Base-by-base conservation (phyloP, 2,797 vertebrate species). In the Sciaenops ocellatus region DNA sequence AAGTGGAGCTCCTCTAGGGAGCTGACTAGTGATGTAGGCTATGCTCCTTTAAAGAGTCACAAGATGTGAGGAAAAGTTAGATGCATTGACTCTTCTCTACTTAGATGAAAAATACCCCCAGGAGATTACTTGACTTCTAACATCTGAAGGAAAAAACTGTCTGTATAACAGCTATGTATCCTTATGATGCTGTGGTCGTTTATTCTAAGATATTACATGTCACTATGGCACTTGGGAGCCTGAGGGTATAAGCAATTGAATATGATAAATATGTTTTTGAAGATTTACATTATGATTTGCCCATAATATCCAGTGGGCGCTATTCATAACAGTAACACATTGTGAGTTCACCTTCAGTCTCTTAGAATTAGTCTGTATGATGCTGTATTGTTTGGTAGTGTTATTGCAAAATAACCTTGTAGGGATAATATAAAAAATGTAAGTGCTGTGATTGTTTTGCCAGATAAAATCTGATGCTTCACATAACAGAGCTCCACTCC, bases 41-140 rank as follows among this genome's bases (percentile, higher is more conserved):
- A 50, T 67, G 65, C 41, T 90, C 85, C 69, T 87, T 79, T 88
- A 79, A 91, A 90, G 80, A 87, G 64, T 83, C 69, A 73, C 75
- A 77, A 89, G 76, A 91, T 89, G 86, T 76, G 79, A 87, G 57
- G 51, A 83, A 79, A 88, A 51, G 70, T 90, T 78, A 12, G 56
- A 67, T 66, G 75, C 79, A 75, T 57, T 83, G 82, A 76, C 65
- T 90, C 57, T 76, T 78, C 70, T 84, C 41, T 34, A 46, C 13
- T 70, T 44, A 41, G 60, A 87, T 77, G 69, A 78, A 86, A 85
- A 84, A 82, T 70, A 70, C n/a, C 85, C 68, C 26, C 63, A 44
- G 72, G 78, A 73, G 48, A n/a, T 73, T 73, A 79, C 69, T 77
- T 73, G 55, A 62, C 69, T 82, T 74, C 70, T 41, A 84, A 75